Conservation (phyloP, 2,113 vertebrate genomes). For the Cryptomyrus ogoouensis region DNA sequence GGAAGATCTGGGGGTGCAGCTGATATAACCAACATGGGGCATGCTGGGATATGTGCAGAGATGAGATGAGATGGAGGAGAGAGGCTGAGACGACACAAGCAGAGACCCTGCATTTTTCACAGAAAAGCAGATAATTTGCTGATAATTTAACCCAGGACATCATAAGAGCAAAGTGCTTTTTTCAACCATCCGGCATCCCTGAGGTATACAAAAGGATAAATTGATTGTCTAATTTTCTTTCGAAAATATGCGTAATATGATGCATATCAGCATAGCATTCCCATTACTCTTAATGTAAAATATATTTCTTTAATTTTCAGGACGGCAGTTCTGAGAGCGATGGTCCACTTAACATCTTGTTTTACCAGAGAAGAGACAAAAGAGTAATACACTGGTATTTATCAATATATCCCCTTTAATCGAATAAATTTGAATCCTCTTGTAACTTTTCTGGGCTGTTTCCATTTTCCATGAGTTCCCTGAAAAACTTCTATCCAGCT, state of each 20-base stretch:
- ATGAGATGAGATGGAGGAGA: neutral
- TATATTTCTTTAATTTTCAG: neutral
- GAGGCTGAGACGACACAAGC: neutral
- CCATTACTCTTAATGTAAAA: constrained; percentile 11
- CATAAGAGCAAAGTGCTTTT: neutral
- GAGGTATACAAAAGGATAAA: neutral
- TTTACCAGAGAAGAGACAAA: neutral
- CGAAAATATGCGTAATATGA: neutral
- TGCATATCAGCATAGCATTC: neutral
- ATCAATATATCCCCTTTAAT: neutral
- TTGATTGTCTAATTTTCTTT: neutral
- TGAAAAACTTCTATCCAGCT: neutral
- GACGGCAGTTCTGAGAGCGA: neutral
- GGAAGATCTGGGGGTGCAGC: neutral
- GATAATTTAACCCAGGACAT: neutral
- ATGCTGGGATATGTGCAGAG: neutral
- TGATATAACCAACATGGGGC: neutral
- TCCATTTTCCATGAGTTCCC: neutral
- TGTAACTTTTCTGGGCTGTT: neutral
- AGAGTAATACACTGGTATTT: neutral
- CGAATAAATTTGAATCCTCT: neutral
- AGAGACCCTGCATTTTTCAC: neutral
- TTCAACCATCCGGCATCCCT: neutral
- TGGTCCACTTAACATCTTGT: neutral
- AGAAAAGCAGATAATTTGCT: neutral